Evolutionary conservation across 2,797 vertebrate genomes (phyloP).

Genomic region (Anolis apletophallus): DNA sequence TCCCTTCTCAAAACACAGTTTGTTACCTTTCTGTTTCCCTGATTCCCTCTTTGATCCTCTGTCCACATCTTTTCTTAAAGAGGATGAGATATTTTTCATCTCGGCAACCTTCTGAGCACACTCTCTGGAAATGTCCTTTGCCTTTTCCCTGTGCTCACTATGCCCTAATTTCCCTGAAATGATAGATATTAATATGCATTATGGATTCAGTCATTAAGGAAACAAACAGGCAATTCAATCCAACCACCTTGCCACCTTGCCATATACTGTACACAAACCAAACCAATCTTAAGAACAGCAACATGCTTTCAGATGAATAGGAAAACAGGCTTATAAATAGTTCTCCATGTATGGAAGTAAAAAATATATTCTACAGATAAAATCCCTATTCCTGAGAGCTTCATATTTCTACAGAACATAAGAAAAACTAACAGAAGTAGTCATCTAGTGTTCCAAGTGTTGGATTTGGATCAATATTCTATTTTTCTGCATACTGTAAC

Average conservation of each 20-base stretch:
- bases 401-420: background rate
- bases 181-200: conserved; percentile 45
- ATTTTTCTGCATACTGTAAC: background rate
- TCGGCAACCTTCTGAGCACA: conserved; percentile 86
- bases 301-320: background rate
- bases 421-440: background rate
- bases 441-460: background rate
- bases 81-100: conserved; percentile 78
- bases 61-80: conserved; percentile 84
- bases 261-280: background rate
- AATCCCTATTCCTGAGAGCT: background rate
- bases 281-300: background rate
- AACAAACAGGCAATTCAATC: conserved; percentile 1
- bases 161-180: conserved; percentile 83
- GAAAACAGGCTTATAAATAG: background rate
- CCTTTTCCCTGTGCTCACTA: conserved; percentile 82
- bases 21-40: conserved; percentile 77
- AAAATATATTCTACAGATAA: background rate
- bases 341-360: background rate
- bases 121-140: conserved; percentile 89
- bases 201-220: background rate
- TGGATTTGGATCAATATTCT: background rate
- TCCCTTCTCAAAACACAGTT: background rate
- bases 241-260: background rate
- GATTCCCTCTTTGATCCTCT: conserved; percentile 80